Conservation (phyloP, 1,140 invertebrate genomes). For the Sinonovacula constricta region DNA sequence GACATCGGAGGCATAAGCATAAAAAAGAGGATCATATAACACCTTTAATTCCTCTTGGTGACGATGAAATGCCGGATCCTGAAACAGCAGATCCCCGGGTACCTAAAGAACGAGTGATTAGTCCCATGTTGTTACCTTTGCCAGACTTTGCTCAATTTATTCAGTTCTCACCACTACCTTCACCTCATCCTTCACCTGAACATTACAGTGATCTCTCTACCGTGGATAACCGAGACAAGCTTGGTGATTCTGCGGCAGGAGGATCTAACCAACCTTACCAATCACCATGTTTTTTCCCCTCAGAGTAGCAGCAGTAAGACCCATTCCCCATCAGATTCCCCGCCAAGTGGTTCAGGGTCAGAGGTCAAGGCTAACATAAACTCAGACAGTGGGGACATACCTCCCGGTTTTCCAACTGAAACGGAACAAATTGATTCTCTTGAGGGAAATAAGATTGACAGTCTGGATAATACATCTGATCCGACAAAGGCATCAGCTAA, state of each 20-base stretch:
- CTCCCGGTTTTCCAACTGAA: conserved; percentile 37
- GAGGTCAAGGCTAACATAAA: conserved; percentile 52
- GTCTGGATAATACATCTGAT: conserved; percentile 37
- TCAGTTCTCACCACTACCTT: conserved; percentile 49
- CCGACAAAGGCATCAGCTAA: conserved; percentile 12
- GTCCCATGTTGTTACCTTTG: conserved; percentile 54
- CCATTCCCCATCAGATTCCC: conserved; percentile 62
- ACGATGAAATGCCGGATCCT: conserved; percentile 55
- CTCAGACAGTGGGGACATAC: conserved; percentile 45
- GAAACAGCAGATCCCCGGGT: conserved; percentile 59
- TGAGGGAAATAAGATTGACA: conserved; percentile 42
- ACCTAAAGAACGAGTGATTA: conserved; percentile 40
- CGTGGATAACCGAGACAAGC: conserved; percentile 26
- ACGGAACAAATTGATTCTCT: conserved; percentile 49
- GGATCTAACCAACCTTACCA: conserved; percentile 33
- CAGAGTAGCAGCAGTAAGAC: conserved; percentile 68
- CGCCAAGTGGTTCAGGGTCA: conserved; percentile 55
- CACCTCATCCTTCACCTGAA: conserved; percentile 46
- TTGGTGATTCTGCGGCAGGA: conserved; percentile 25
- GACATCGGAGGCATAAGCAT: conserved; percentile 28
- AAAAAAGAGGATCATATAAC: conserved; percentile 56
- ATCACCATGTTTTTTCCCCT: conserved; percentile 67
- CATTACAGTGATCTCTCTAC: conserved; percentile 44
- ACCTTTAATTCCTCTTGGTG: conserved; percentile 59
- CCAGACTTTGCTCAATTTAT: conserved; percentile 62